These are phyloP conservation scores for Homarus gammarus DNA, from an alignment of 2,888 invertebrate species.

Conservation along the genomic window DNA sequence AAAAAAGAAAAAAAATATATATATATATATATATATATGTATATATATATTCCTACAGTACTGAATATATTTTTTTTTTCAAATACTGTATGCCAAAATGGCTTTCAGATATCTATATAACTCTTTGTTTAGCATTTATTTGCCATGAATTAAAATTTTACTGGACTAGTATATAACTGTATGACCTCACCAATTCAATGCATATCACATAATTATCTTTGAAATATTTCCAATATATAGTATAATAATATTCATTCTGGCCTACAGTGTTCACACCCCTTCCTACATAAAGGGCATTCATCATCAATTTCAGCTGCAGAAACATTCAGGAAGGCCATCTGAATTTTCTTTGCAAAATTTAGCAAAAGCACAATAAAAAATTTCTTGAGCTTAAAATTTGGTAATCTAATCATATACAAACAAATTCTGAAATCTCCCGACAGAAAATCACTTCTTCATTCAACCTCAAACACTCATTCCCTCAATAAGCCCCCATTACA, in stretches of 20 bases:
- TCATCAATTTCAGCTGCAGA: not conserved
- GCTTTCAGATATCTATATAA: no score
- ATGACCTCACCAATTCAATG: not conserved
- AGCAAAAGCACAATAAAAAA: not conserved
- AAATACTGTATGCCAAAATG: no score
- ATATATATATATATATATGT: no score
- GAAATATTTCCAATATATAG: not conserved
- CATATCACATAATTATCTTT: not conserved
- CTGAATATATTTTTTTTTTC: no score
- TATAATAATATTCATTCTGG: not conserved
- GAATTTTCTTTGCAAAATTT: not conserved
- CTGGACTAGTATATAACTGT: slow-evolving; percentile 3
- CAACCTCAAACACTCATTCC: not conserved
- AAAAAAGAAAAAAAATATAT: no score
- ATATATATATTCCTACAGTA: no score
- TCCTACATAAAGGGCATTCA: not conserved
- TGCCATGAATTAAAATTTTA: not conserved
- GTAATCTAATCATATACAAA: not conserved
- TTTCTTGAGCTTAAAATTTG: not conserved
- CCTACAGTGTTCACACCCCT: not conserved
- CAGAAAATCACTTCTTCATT: not conserved
- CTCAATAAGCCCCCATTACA: not conserved
- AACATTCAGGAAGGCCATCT: not conserved
- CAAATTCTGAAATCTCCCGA: not conserved
- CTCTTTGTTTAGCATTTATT: not conserved